Evolutionary conservation across 1,140 invertebrate species (phyloP), one percentile per base, ranked within the genome.

Genomic region (Nymphalis io): DNA sequence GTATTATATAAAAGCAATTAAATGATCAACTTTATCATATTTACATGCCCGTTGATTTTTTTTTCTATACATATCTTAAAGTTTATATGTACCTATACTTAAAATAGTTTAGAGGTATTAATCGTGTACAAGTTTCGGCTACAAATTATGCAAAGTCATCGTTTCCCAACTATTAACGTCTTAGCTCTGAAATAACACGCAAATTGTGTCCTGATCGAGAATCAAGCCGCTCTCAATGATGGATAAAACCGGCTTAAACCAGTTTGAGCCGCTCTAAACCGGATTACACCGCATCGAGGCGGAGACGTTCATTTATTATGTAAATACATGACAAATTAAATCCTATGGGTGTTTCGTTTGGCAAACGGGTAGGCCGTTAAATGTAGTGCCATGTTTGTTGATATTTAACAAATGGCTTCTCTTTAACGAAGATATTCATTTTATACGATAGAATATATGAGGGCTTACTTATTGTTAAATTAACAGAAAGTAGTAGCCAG

Each of bases 321-420:
- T 88, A 90, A 90, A 90, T 90, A 90, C 83, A 80, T 81, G 84
- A 90, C 88, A 89, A 90, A 90, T 90, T 90, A 90, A 90, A 87
- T 88, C 88, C 88, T 76, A 90, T 83, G 85, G 88, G 88, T 86
- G 85, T 88, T 85, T 85, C 84, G 78, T 85, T 89, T 88, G 86
- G 88, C 83, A 89, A 88, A 88, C 81, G 85, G 75, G 78, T 76
- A 72, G 76, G 76, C 67, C 66, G 73, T 76, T 81, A 80, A 82
- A 84, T 82, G 70, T 80, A 75, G 70, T 68, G 74, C 71, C 59
- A 40, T 76, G 72, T 80, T 74, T 74, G 63, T 70, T 48, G 46
- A 18, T 20, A 48, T 48, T 53, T 53, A 53, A 20, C 4, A 53
- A 11, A 10, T 21, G 3, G 20, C 12, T 53, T 53, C 4, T 15